Base-by-base conservation (phyloP, 1,140 invertebrate genomes). In the Brachystomella parvula region DNA sequence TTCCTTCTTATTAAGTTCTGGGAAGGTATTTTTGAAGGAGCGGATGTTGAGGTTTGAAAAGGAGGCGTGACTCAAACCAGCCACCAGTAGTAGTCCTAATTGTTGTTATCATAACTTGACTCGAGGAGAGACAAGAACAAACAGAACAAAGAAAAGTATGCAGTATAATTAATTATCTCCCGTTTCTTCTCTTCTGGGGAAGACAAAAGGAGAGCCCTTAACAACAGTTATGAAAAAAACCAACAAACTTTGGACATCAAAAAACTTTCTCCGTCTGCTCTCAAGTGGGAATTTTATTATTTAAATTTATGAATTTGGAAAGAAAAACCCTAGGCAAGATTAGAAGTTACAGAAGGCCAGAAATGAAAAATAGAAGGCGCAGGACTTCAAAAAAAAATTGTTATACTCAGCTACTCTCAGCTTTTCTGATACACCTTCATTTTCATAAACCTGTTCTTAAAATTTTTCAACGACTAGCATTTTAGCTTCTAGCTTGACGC, bases 121-220 rank as follows among this genome's bases (percentile, higher is more conserved):
- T n/a, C n/a, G n/a, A 53, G 21, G 3, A 53, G 9, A 53, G 15
- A 15, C 49, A 6, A 6, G 15, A 53, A 53, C 49, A 53, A 53
- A 53, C 24, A 53, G 49, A 53, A 53, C 49, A 53, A 53, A 15
- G 49, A 53, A 53, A 53, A 53, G 35, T 39, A 53, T 6, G 49
- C 49, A 53, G 49, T 53, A 24, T 53, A 53, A 53, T 53, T 53
- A 53, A 53, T 53, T 53, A 53, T 24, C 49, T 53, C 49, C 49
- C 24, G 12, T 9, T 44, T 44, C 9, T 44, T 44, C 39, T n/a
- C n/a, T n/a, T 12, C 21, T 53, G n/a, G 6, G 12, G 24, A 53
- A 53, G 3, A 24, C 9, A 53, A 53, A 53, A 24, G 49, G 49
- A 26, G 6, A 19, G 12, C 9, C 24, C 6, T 17, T 15, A 26